Conservation (phyloP, 2,113 vertebrate genomes). For the Sphaerodactylus townsendi region DNA sequence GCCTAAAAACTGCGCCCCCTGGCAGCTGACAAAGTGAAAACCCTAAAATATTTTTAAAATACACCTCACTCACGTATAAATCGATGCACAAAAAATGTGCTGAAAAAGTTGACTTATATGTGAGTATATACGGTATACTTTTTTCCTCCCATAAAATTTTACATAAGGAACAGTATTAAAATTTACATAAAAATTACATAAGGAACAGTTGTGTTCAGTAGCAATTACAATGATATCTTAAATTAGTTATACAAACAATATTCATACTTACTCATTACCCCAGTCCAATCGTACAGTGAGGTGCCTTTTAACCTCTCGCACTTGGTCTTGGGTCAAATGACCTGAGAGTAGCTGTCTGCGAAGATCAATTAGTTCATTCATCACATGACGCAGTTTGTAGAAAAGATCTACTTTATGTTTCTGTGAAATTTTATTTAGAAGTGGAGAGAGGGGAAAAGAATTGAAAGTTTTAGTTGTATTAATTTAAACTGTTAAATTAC, state of each 20-base stretch:
- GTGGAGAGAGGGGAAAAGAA: slow-evolving; percentile 27
- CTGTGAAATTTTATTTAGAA: slow-evolving; percentile 72
- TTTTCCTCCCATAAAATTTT: neutral
- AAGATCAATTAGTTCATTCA: slow-evolving; percentile 97
- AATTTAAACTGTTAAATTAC: slow-evolving; percentile 35
- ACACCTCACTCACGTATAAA: too few relatives aligned
- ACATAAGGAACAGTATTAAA: neutral
- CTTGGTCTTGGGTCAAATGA: slow-evolving; percentile 95
- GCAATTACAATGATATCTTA: neutral
- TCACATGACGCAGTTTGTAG: slow-evolving; percentile 96
- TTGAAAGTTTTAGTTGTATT: slow-evolving; percentile 57
- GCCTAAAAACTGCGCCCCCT: too few relatives aligned
- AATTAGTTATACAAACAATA: slow-evolving; percentile 26
- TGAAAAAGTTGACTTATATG: too few relatives aligned
- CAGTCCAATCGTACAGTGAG: slow-evolving; percentile 95
- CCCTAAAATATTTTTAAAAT: too few relatives aligned
- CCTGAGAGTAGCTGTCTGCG: slow-evolving; percentile 94
- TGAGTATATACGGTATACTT: too few relatives aligned
- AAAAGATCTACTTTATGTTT: slow-evolving; percentile 97
- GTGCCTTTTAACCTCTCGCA: slow-evolving; percentile 94
- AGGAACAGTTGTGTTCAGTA: neutral
- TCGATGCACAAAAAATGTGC: too few relatives aligned
- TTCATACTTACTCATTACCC: slow-evolving; percentile 94
- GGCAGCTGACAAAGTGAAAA: too few relatives aligned
- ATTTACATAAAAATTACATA: too few relatives aligned